phyloP scores from a whole-genome alignment of 2,113 vertebrate species.

The Zosterops pallidus region DNA sequence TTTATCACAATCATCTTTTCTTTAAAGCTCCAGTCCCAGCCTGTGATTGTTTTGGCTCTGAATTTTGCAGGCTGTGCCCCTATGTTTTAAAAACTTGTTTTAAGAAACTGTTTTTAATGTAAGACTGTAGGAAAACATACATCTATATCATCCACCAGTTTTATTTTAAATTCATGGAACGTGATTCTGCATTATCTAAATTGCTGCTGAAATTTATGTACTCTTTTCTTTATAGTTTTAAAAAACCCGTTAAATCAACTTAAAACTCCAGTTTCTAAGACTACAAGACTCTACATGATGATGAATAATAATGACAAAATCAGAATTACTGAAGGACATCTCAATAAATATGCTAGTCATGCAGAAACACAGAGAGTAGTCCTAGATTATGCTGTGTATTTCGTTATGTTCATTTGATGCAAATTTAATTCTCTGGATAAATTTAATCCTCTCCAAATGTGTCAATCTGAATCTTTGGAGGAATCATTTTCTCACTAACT shows the following conservation, averaged over 20 bases:
- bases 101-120: background rate
- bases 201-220: background rate
- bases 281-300: background rate
- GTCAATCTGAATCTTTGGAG: slow-evolving; percentile 30
- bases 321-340: slow-evolving; percentile 39
- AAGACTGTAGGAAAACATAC: background rate
- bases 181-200: background rate
- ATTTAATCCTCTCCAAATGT: slow-evolving; percentile 33
- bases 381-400: background rate
- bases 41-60: background rate
- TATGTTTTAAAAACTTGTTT: background rate
- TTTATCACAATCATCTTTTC: background rate
- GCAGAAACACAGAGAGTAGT: background rate
- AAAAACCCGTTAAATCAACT: background rate
- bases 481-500: slow-evolving; percentile 13
- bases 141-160: background rate
- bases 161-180: background rate
- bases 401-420: slow-evolving; percentile 35
- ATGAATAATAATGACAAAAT: slow-evolving; percentile 21
- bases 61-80: background rate
- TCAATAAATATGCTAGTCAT: slow-evolving; percentile 9
- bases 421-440: slow-evolving; percentile 49
- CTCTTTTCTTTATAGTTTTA: background rate
- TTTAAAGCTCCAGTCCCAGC: background rate
- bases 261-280: background rate